Evolutionary conservation across 2,888 invertebrate species (phyloP), one percentile per base, ranked within the genome.

Genomic region (Oithona nana): DNA sequence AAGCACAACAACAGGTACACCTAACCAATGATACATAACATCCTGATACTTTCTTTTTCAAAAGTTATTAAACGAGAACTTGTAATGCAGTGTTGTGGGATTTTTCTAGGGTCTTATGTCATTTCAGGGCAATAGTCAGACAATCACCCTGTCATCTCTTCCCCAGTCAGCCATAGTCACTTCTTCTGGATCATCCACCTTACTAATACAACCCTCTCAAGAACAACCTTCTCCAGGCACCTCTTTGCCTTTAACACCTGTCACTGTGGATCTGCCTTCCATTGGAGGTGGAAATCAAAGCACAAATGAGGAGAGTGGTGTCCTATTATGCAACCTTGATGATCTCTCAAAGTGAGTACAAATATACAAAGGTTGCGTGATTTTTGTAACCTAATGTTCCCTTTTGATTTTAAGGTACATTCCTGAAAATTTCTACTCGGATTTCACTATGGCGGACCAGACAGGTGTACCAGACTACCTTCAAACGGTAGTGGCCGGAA

Each of bases 381-480:
- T 22, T 8, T 28, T 56, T 26, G 20, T 26, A 6, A 26, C 20
- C 20, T 11, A 28, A 24, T 56, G 4, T 26, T 28, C 16, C 22
- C 4, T 56, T 56, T 24, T 26, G 2, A 26, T 56, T 28, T 28
- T 20, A 11, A 56, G 56, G 29, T 57, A 57, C 39, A 57, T 57
- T 26, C 57, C 57, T 16, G 57, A 57, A n/a, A 57, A 30, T 22
- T 57, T 57, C 39, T 57, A 57, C 4, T 29, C 57, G 20, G 57
- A 57, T 31, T 57, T 57, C 39, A 57, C 22, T 2, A 52, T 52
- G 26, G 26, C 54, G 13, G 54, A 52, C 13, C 54, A 20, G 22
- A n/a, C n/a, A n/a, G n/a, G n/a, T n/a, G 22, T 24, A 20, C 54
- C 28, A 16, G 54, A 57, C 39, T 30, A 57, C 22, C 31, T 57